A percentile compares a stretch with the other conserved stretches of the same genome.
Evolutionary conservation across 2,113 vertebrate species (phyloP).

Genomic region (Megalops atlanticus): DNA sequence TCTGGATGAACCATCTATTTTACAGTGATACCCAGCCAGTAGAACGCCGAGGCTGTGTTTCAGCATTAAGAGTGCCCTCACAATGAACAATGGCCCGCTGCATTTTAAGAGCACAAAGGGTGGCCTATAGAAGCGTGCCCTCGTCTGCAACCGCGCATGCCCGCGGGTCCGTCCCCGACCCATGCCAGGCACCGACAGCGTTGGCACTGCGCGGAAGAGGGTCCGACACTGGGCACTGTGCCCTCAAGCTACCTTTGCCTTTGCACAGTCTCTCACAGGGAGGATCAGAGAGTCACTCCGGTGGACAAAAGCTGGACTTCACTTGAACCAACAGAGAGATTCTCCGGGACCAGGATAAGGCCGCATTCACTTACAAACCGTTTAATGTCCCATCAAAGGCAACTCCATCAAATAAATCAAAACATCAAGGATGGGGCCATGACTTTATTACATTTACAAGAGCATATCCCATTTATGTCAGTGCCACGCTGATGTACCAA

Average conservation of each 20-base stretch:
- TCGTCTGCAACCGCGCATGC: conserved; percentile 23
- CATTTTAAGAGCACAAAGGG: conserved; percentile 25
- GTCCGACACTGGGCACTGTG: background rate
- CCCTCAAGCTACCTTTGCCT: background rate
- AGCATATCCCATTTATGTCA: background rate
- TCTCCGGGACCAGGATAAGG: background rate
- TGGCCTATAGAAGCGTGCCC: conserved; percentile 32
- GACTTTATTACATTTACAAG: background rate
- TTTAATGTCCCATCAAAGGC: background rate
- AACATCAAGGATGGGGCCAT: background rate
- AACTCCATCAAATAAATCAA: background rate
- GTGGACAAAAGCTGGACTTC: too few relatives aligned
- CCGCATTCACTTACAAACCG: background rate
- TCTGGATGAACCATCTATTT: background rate
- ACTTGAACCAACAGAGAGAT: background rate
- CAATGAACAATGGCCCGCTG: conserved; percentile 45
- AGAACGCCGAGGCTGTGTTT: conserved; percentile 27
- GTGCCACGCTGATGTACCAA: background rate
- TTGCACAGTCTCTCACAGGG: background rate
- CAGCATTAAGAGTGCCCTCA: conserved; percentile 16
- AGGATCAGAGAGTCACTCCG: background rate
- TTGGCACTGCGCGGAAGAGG: conserved; percentile 46
- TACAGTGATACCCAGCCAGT: conserved; percentile 18
- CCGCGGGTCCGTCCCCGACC: conserved; percentile 31
- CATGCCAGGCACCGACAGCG: conserved; percentile 65